Evolutionary conservation across 2,113 vertebrate genomes (phyloP).

Genomic region (Ginglymostoma cirratum): DNA sequence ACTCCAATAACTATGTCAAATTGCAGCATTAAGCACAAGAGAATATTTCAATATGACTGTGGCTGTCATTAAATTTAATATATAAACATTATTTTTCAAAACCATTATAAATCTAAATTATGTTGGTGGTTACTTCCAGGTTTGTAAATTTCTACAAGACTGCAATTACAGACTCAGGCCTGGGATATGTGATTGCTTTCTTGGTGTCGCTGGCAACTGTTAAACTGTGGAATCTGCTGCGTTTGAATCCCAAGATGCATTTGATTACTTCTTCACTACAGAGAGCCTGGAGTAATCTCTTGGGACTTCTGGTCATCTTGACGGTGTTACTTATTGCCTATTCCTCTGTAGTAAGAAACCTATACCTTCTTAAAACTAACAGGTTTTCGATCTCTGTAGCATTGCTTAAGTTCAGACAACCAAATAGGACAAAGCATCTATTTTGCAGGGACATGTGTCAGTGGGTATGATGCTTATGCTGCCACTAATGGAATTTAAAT

Average conservation of each 20-base stretch:
- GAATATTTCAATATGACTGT: background rate
- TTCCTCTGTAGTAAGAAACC: slow-evolving; percentile 43
- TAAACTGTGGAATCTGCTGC: slow-evolving; percentile 47
- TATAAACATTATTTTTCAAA: background rate
- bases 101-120: background rate
- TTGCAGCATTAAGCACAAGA: background rate
- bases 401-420: background rate
- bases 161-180: slow-evolving; percentile 37
- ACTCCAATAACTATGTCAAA: background rate
- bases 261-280: slow-evolving; percentile 44
- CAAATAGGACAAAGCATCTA: background rate
- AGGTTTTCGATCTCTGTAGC: background rate
- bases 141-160: slow-evolving; percentile 47
- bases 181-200: slow-evolving; percentile 44
- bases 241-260: slow-evolving; percentile 40
- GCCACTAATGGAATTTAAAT: background rate
- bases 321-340: slow-evolving; percentile 46
- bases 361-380: background rate
- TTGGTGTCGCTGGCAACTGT: slow-evolving; percentile 46
- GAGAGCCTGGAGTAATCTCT: slow-evolving; percentile 46
- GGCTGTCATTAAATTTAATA: background rate
- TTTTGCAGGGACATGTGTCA: background rate
- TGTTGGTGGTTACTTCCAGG: slow-evolving; percentile 40
- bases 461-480: background rate
- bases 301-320: slow-evolving; percentile 47